Percentiles rank a stretch among this genome's conserved stretches.
Conservation (phyloP, 2,113 vertebrate genomes). For the Mixornis gularis region DNA sequence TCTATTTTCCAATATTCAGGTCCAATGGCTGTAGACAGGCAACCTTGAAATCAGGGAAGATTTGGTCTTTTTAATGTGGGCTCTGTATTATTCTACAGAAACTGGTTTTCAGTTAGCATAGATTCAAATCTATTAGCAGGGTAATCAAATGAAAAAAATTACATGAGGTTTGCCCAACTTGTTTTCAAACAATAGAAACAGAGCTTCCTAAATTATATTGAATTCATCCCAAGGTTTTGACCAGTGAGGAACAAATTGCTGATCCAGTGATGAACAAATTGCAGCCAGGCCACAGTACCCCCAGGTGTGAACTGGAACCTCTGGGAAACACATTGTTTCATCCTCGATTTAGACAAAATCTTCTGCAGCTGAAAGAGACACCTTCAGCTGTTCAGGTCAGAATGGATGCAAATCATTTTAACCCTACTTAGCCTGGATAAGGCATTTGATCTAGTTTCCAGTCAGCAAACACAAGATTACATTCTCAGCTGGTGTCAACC, state of each 20-base stretch:
- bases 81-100: neutral
- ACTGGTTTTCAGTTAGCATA: neutral
- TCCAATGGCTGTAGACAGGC: neutral
- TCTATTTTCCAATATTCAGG: neutral
- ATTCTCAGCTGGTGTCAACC: neutral
- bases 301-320: neutral
- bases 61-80: neutral
- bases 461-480: neutral
- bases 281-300: neutral
- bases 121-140: neutral
- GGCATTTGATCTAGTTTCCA: neutral
- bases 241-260: neutral
- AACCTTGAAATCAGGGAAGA: neutral
- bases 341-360: neutral
- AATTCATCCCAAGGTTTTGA: neutral
- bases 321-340: neutral
- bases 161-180: neutral
- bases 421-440: neutral
- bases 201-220: neutral
- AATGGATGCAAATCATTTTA: neutral
- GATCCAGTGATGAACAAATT: neutral
- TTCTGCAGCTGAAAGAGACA: neutral
- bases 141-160: neutral
- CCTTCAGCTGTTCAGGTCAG: slow-evolving; percentile 15
- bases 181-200: neutral